Evolutionary conservation across 2,113 vertebrate genomes (phyloP).

Genomic region (Struthio camelus): DNA sequence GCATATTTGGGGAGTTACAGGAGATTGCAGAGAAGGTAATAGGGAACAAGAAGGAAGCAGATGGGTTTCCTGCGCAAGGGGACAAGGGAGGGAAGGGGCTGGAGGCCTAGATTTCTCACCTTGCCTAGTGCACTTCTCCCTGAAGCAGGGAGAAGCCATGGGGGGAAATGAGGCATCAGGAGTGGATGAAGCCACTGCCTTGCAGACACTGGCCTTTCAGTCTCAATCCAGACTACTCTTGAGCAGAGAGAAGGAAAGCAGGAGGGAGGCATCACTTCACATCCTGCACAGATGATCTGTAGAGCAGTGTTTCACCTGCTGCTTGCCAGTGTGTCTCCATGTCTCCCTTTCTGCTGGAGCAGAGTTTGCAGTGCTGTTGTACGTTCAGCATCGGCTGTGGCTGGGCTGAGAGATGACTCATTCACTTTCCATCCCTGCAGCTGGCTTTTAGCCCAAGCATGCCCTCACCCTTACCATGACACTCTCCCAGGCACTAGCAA

Average conservation of each 20-base stretch:
- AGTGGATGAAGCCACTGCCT: too few relatives aligned
- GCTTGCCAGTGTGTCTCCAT: too few relatives aligned
- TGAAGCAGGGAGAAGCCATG: neutral
- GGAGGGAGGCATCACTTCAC: neutral
- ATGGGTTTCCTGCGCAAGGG: neutral
- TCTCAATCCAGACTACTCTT: too few relatives aligned
- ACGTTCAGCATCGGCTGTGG: neutral
- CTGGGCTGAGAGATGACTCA: neutral
- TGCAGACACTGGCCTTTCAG: too few relatives aligned
- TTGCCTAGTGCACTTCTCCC: neutral
- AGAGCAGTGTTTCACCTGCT: neutral
- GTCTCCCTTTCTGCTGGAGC: neutral
- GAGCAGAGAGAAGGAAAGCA: too few relatives aligned
- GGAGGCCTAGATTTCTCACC: neutral
- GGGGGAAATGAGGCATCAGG: neutral
- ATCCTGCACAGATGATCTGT: neutral
- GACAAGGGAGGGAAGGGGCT: neutral
- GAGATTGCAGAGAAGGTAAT: neutral
- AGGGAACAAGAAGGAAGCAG: neutral
- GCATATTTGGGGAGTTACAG: neutral
- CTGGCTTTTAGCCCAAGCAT: neutral
- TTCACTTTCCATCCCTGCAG: fast-evolving
- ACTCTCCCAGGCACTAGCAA: neutral
- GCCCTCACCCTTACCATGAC: neutral
- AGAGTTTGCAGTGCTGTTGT: too few relatives aligned